phyloP scores from a whole-genome alignment of 2,888 invertebrate species.

The Globia sparganii region DNA sequence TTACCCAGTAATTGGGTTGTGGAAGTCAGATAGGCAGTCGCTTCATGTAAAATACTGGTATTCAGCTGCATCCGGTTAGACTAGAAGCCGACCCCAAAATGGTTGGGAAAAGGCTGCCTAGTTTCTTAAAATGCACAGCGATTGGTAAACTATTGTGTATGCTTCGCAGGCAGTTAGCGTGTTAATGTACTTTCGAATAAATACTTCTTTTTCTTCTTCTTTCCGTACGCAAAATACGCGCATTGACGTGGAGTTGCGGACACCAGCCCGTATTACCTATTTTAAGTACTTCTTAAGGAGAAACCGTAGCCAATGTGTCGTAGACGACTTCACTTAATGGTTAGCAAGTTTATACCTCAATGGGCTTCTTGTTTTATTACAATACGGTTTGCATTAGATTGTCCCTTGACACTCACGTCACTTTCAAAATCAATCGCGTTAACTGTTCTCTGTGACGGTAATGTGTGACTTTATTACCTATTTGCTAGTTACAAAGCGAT shows the following conservation, averaged over 20 bases:
- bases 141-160: slow-evolving; percentile 7
- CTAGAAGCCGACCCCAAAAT: too few relatives aligned
- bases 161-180: background rate
- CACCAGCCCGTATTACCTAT: too few relatives aligned
- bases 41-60: too few relatives aligned
- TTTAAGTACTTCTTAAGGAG: background rate
- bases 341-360: slow-evolving; percentile 8
- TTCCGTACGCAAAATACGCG: too few relatives aligned
- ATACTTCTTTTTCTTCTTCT: too few relatives aligned
- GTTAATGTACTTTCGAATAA: too few relatives aligned
- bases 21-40: too few relatives aligned
- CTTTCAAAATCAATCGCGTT: slow-evolving; percentile 30
- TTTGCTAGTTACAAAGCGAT: slow-evolving; percentile 11
- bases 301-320: background rate
- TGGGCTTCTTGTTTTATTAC: slow-evolving; percentile 25
- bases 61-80: too few relatives aligned
- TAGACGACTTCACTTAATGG: background rate
- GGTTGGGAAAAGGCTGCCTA: too few relatives aligned
- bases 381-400: slow-evolving; percentile 32
- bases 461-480: slow-evolving; percentile 35
- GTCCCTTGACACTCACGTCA: slow-evolving; percentile 9
- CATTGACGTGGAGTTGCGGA: too few relatives aligned
- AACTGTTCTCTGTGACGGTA: slow-evolving; percentile 19
- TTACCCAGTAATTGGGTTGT: too few relatives aligned
- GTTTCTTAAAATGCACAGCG: background rate